A percentile compares a stretch with the other conserved stretches of the same genome.
Evolutionary conservation across 2,888 invertebrate species (phyloP).

Genomic region (Agapetus fuscipes): DNA sequence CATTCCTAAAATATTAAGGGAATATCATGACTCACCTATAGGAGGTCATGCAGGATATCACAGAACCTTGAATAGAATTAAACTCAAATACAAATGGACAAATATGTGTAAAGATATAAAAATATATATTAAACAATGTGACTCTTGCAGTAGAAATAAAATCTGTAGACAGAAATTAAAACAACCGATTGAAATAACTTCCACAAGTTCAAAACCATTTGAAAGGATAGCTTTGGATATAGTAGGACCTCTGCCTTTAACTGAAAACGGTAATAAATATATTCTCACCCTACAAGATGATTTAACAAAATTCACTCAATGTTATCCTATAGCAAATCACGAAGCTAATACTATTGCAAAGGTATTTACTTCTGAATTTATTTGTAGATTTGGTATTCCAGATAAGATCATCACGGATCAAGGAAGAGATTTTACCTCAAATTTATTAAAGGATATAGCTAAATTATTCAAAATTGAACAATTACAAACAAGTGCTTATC

Average conservation of each 20-base stretch:
- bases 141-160: slow-evolving; percentile 17
- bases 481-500: slow-evolving; percentile 24
- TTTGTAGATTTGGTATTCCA: slow-evolving; percentile 24
- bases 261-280: too few species aligned
- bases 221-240: slow-evolving; percentile 21
- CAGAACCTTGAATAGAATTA: slow-evolving; percentile 14
- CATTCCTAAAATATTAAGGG: too few species aligned
- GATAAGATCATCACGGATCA: slow-evolving; percentile 45
- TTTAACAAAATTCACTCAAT: too few species aligned
- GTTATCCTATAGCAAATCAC: neutral
- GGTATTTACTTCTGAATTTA: neutral
- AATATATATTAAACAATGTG: too few species aligned
- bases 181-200: too few species aligned
- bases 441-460: too few species aligned
- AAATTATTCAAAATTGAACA: slow-evolving; percentile 25
- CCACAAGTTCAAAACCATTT: slow-evolving; percentile 15
- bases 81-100: neutral
- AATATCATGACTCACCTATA: too few species aligned
- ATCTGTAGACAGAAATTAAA: too few species aligned
- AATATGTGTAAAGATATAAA: neutral
- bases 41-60: slow-evolving; percentile 14
- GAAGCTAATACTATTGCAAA: neutral
- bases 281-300: too few species aligned
- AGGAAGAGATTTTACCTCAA: slow-evolving; percentile 35
- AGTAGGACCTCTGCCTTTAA: too few species aligned